Evolutionary conservation across 2,888 invertebrate genomes (phyloP), one percentile per base, ranked within the genome.

Genomic region (Stenodera caucasica): DNA sequence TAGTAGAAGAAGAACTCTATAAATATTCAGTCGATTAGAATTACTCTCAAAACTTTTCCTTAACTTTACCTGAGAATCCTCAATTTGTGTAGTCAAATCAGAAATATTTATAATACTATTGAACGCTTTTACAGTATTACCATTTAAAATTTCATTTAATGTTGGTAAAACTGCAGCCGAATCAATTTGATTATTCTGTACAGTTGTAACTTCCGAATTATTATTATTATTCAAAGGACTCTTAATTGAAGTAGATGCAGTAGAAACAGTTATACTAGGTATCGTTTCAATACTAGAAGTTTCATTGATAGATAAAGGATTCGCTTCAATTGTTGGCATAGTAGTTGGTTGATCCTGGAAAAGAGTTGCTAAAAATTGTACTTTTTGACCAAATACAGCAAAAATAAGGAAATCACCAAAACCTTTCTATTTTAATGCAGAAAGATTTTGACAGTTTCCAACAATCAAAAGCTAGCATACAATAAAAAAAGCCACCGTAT

Each of bases 121-220:
- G 80, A 83, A 84, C 68, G 85, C 86, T 72, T 84, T 82, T 76
- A 86, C 82, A 76, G 85, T 82, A 82, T 83, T 85, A 80, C 84
- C 85, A 80, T 84, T 84, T 81, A 86, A 81, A 80, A 86, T 83
- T 78, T 85, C 85, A 77, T 84, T 83, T 81, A 86, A 78, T 78
- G 83, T 83, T 76, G 85, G 84, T 79, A 85, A 80, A 81, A 84
- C 84, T 79, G 84, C 82, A 78, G 53, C 62, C 15, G 37, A 6
- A 40, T 40, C 37, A 18, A 8, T 40, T 9, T 8, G 5, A 45
- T 45, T 82, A 81, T 79, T 81, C 80, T 81, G 81, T 53, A 37
- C 8, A n/a, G 57, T 57, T 53, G 53, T 69, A 30, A 55, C 62
- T 35, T 53, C 53, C 21, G 33, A 11, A 49, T 64, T 60, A 57